Base-by-base conservation (phyloP, 92 coral and sea anemone species). In the Heteractis magnifica region DNA sequence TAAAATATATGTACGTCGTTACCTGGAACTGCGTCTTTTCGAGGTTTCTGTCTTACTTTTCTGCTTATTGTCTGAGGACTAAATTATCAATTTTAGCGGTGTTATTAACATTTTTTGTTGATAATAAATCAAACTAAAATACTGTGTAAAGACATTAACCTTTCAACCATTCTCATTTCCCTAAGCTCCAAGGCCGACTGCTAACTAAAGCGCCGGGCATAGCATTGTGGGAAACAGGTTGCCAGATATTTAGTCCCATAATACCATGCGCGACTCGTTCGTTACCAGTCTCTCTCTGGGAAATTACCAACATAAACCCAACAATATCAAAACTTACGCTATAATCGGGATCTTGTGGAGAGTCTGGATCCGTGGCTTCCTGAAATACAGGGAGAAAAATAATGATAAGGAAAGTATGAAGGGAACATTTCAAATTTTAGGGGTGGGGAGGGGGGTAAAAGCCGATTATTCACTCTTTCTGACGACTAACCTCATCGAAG, bases 401-500 rank as follows among this genome's bases (percentile, higher is more conserved):
- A 41, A 19, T 3, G 1, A 16, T 55, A 58, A 59, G 44, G 20
- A 11, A 23, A 56, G 3, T 34, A 15, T 16, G 7, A 77, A 58
- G 60, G 1, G 41, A 12, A 16, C 13, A 34, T 6, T 23, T 16
- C 10, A 15, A 74, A 50, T 14, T 6, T 23, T 5, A 48, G 23
- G 50, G 6, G 77, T 19, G 51, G 14, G 77, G 77, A 15, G 10
- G 6, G 4, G 48, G 52, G 77, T 8, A 74, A 2, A 34, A 34
- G 3, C 44, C 44, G 3, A 34, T 34, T 2, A 34, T 34, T 34
- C 3, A 34, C 44, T 18, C 21, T 62, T 20, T 8, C 20, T 62
- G 4, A 62, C 6, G 50, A 71, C 92, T 88, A 84, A 93, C 98
- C 91, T 94, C 98, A 50, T 89, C 85, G 52, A 93, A 79, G 73